Evolutionary conservation across 1,140 invertebrate species (phyloP).

Genomic region (Trypoxylus dichotomus): DNA sequence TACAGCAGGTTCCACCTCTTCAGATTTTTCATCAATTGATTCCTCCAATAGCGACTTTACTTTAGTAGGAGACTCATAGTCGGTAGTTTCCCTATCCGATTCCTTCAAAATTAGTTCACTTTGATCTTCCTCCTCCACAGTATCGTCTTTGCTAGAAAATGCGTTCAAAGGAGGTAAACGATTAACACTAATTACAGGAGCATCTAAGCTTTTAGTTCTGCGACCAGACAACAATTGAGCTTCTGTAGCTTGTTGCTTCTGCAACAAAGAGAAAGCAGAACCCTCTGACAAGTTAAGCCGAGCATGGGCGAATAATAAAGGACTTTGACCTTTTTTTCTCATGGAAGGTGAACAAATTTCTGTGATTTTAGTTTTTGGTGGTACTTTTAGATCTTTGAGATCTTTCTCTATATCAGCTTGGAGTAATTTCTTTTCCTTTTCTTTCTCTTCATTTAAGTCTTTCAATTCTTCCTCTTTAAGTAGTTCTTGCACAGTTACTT

Average conservation of each 20-base stretch:
- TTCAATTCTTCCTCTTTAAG: conserved; percentile 57
- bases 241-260: conserved; percentile 71
- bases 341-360: conserved; percentile 59
- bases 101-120: conserved; percentile 25
- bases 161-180: conserved; percentile 78
- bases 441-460: conserved; percentile 46
- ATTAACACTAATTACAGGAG: conserved; percentile 77
- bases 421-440: conserved; percentile 48
- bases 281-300: conserved; percentile 79
- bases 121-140: conserved; percentile 68
- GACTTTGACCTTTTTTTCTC: conserved; percentile 70
- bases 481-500: conserved; percentile 56
- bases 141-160: conserved; percentile 86
- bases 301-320: conserved; percentile 75
- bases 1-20: background rate
- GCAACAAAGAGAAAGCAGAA: conserved; percentile 70
- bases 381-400: conserved; percentile 49
- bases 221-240: conserved; percentile 65
- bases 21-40: background rate
- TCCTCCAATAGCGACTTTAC: background rate
- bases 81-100: conserved; percentile 26
- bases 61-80: conserved; percentile 26
- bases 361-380: conserved; percentile 50
- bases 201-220: conserved; percentile 79
- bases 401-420: conserved; percentile 51